Base-by-base conservation (phyloP, 2,888 invertebrate genomes). In the Rotaria sp. region DNA sequence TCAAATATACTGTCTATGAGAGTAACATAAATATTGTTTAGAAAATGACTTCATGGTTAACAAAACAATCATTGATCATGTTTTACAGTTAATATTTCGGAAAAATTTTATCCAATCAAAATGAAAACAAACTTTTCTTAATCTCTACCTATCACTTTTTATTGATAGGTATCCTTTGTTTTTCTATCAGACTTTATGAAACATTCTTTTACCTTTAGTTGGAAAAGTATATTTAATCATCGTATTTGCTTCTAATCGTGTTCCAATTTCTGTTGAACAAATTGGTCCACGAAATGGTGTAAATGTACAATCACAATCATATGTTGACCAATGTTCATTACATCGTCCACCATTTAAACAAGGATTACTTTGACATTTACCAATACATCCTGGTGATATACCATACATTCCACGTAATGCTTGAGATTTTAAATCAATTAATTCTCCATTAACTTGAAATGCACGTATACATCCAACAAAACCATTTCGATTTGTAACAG, bases 221-320 rank as follows among this genome's bases (percentile, higher is more conserved):
- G 94, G 94, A 92, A 98, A 97, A 90, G 95, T 95, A 91, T 97
- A 97, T 89, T 94, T 94, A 88, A 98, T 94, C 92, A 96, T 94
- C 0, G 95, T 95, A 90, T 94, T 95, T 26, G 95, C 94, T n/a
- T 95, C 94, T 90, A 98, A 93, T 90, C 96, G 96, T 55, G 96
- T 96, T 85, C 97, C 97, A 90, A 97, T 97, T 93, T 97, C 91
- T 89, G 91, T 88, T 21, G 91, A 91, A 91, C 97, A 97, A 91
- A 96, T 96, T 86, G 96, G 96, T 86, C 97, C 97, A 91, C 97
- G 96, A 92, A 97, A 98, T 15, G 97, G 95, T 55, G 97, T 97
- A 94, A 96, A 97, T 88, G 97, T 94, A 89, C 97, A 98, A 91
- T 98, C 97, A 92, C 97, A 98, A 85, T 93, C 93, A 92, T 96